Percentiles rank a stretch among this genome's conserved stretches.
Conservation (phyloP, 2,113 vertebrate species). For the Trachemys scripta region DNA sequence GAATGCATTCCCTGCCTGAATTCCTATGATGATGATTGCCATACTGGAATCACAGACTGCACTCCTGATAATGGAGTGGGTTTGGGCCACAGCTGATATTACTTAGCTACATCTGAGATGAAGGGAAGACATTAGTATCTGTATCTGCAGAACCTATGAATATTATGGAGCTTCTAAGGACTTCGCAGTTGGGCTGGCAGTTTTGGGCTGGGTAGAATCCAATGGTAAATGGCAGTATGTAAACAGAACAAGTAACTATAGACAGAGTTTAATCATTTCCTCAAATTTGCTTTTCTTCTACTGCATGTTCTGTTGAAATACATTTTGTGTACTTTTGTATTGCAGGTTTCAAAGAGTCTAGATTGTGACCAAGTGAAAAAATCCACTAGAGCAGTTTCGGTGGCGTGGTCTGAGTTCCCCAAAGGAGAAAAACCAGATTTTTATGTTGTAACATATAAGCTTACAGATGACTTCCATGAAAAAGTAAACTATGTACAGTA, state of each 20-base stretch:
- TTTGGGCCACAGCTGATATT: background rate
- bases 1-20: background rate
- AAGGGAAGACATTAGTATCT: background rate
- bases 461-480: conserved; percentile 59
- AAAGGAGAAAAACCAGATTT: conserved; percentile 72
- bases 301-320: background rate
- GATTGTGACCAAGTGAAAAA: conserved; percentile 49
- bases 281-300: background rate
- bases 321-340: conserved; percentile 36
- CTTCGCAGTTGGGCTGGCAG: background rate
- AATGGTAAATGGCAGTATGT: background rate
- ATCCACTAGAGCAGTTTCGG: conserved; percentile 60
- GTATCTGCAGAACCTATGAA: background rate
- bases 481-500: conserved; percentile 72
- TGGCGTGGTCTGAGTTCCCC: conserved; percentile 81
- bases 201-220: background rate
- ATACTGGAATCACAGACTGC: background rate
- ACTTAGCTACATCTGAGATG: background rate
- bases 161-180: background rate
- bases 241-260: background rate
- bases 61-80: background rate
- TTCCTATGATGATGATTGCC: background rate
- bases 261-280: background rate
- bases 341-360: conserved; percentile 76
- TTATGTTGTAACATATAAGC: conserved; percentile 79